phyloP scores from a whole-genome alignment of 1,140 invertebrate species.

The Pemphigus obesinymphae region DNA sequence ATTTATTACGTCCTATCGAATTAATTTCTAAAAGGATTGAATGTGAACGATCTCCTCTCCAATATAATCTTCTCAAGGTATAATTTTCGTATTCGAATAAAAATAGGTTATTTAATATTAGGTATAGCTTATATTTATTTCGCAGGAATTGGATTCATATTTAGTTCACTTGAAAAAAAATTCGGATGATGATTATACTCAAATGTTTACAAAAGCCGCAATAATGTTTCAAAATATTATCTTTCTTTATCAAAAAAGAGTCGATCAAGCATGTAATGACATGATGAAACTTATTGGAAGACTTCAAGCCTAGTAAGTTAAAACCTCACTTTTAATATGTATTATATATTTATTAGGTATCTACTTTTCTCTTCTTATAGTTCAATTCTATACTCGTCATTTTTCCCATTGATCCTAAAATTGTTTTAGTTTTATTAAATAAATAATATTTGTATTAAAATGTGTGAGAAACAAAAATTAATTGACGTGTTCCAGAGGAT shows the following conservation, averaged over 20 bases:
- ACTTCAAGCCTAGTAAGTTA: slow-evolving; percentile 36
- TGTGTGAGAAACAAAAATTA: no score
- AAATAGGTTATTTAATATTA: neutral
- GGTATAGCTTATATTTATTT: neutral
- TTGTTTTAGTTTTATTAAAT: no score
- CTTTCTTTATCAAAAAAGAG: slow-evolving; percentile 55
- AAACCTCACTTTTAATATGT: neutral
- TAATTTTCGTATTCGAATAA: neutral
- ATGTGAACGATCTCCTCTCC: slow-evolving; percentile 6
- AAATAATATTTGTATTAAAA: no score
- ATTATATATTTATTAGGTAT: no score
- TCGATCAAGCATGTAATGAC: slow-evolving; percentile 53
- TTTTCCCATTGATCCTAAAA: no score
- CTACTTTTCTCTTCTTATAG: no score
- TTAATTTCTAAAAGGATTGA: neutral
- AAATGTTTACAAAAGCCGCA: slow-evolving; percentile 56
- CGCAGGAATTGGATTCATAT: slow-evolving; percentile 44
- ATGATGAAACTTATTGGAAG: slow-evolving; percentile 52
- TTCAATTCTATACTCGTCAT: no score
- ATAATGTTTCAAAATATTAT: slow-evolving; percentile 55
- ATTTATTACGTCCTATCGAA: slow-evolving; percentile 12
- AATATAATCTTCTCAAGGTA: slow-evolving; percentile 23
- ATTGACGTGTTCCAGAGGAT: no score
- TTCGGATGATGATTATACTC: slow-evolving; percentile 50
- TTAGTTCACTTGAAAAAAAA: slow-evolving; percentile 38